Base-by-base conservation (phyloP, 2,888 invertebrate genomes). In the Yponomeuta plumbellus region DNA sequence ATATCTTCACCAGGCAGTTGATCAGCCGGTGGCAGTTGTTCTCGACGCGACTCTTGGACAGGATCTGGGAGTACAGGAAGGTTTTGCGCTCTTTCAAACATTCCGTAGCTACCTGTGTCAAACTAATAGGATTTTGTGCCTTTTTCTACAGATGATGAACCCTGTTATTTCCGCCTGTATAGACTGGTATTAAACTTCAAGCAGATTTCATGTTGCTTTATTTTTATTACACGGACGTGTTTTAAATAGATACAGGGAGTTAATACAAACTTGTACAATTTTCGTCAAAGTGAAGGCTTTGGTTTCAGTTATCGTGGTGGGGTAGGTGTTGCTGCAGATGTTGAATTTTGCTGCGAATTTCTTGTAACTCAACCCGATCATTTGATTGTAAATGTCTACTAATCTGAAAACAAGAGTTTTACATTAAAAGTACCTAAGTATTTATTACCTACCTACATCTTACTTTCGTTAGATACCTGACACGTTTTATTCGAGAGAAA, bases 261-360 rank as follows among this genome's bases (percentile, higher is more conserved):
- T 52, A 52, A 17, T 34, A 68, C 75, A 74, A 78, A 95, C 95
- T 92, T 96, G 96, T 26, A 97, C 88, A 68, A 97, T 92, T 80
- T 93, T 93, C 0, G 95, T 94, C 64, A 96, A 92, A 5, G 96
- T 94, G 34, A 97, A 92, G 71, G 94, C 93, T 79, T 94, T 94
- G 20, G 94, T 90, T 65, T 95, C 94, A 73, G 94, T 93, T 58
- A 95, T 86, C 65, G 95, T 88, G 67, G 92, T 92, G 0, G 97
- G 95, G 76, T 95, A 96, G 17, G 95, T 95, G 76, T 96, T 96
- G 74, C 94, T 95, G 78, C 95, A 95, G 40, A 95, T 88, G 72
- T 92, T 93, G 71, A 92, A 92, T 69, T 92, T 92, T 0, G 91
- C 84, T 52, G 91, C 88, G 67, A 93, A 92, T 56, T 88, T 89